Evolutionary conservation across 2,888 invertebrate species (phyloP), one percentile per base, ranked within the genome.

Genomic region (Phortica magna): DNA sequence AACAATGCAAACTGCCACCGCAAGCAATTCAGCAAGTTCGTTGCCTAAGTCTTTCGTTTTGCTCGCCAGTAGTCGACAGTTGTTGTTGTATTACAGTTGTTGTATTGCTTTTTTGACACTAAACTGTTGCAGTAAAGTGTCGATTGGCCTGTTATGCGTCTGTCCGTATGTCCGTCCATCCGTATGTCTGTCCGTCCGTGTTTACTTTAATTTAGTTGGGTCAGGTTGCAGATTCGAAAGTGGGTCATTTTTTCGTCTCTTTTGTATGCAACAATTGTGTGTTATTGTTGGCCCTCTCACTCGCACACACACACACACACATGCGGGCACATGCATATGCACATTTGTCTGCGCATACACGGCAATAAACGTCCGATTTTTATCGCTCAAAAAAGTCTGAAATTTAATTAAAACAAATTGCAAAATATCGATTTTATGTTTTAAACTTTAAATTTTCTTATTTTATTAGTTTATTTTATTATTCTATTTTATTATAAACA

Each of bases 181-280:
- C 42, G 61, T 59, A 19, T 59, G 19, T 73, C 61, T 64, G 82
- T 61, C 48, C 75, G 22, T 59, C 17, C 59, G 19, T 84, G 10
- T n/a, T 61, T 55, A 0, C 22, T 74, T 55, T 73, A 59, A 82
- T 83, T 70, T 79, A 87, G 85, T 88, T 86, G 87, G 87, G 86
- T 87, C 86, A 88, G 87, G 86, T 87, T 87, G 88, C 86, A 84
- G 88, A 87, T 88, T 87, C 80, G 86, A 87, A 87, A 87, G 86
- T 87, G 85, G 88, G 86, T 87, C 88, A 87, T 80, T 88, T 86
- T 86, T 31, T 31, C 31, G 31, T 31, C 1, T 31, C 31, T 31
- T 31, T 82, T 88, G 83, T 84, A 83, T 79, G 87, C 84, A 88
- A 84, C 59, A 59, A 19, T 9, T 59, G 6, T 5, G 59, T 64